These are phyloP conservation scores for Lepeophtheirus nordmannii DNA, from an alignment of 2,888 invertebrate species.

Conservation along the genomic window DNA sequence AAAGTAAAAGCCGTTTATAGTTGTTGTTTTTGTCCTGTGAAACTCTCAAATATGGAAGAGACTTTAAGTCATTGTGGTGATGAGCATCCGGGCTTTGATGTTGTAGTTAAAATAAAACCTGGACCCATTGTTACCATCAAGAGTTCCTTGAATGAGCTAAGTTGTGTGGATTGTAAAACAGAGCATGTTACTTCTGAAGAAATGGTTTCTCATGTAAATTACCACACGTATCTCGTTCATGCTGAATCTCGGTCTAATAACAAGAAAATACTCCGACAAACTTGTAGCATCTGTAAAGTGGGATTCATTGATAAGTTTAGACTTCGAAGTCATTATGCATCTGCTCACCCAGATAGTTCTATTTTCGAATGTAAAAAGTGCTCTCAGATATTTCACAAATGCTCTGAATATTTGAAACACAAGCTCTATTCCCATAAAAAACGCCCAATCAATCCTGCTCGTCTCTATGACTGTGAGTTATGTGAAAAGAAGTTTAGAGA, in stretches of 20 bases:
- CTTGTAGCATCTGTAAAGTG: neutral
- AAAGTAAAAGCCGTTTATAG: neutral
- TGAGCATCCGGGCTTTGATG: neutral
- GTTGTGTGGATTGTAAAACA: neutral
- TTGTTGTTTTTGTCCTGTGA: neutral
- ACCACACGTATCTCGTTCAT: neutral
- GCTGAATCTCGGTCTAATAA: neutral
- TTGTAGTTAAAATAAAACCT: neutral
- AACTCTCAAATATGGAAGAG: neutral
- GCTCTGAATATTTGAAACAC: neutral
- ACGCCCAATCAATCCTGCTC: neutral
- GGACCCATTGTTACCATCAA: neutral
- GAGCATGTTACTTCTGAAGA: neutral
- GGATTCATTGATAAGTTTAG: neutral
- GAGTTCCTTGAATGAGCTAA: neutral
- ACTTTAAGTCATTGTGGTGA: neutral
- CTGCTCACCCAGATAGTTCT: neutral
- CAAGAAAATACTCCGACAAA: neutral
- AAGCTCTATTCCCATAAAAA: neutral
- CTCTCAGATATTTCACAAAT: neutral
- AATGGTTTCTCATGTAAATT: neutral
- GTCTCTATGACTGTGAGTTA: neutral
- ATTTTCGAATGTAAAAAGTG: neutral
- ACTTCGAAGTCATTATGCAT: neutral
- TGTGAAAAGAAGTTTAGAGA: neutral